phyloP scores from a whole-genome alignment of 2,113 vertebrate species.

The Psittacus erithacus region DNA sequence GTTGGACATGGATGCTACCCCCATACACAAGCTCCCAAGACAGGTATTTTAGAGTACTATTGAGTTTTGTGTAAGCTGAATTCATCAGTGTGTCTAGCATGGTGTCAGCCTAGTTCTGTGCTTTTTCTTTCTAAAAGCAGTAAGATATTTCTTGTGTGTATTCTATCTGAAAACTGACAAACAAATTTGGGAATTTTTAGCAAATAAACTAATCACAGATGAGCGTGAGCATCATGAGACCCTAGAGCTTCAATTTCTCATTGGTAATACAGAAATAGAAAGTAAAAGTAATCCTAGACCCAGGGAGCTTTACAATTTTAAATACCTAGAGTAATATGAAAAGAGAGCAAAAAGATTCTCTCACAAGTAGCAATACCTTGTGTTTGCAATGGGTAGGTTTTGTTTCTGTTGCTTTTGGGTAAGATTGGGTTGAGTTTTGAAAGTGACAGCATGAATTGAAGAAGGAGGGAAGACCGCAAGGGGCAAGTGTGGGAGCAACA shows the following conservation, averaged over 20 bases:
- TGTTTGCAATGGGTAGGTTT: not conserved
- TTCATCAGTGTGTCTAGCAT: not conserved
- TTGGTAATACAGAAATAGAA: not conserved
- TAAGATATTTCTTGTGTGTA: not conserved
- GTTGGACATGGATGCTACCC: conserved; percentile 62
- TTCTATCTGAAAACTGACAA: not conserved
- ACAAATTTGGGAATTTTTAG: not conserved
- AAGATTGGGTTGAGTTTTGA: not conserved
- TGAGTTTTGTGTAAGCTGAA: not conserved
- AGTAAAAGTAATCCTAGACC: not conserved
- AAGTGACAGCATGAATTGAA: not conserved
- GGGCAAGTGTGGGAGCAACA: not conserved
- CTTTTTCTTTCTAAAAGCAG: not conserved
- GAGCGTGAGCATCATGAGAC: not conserved
- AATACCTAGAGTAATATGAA: not conserved
- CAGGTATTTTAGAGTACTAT: not conserved
- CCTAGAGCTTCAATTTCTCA: not conserved
- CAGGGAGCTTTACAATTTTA: not conserved
- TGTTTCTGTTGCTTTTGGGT: not conserved
- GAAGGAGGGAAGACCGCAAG: not conserved
- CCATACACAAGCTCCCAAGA: not conserved
- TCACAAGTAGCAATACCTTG: not conserved
- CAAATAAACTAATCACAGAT: not conserved
- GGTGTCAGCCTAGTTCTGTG: not conserved
- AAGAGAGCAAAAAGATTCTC: not conserved